Evolutionary conservation across 2,113 vertebrate genomes (phyloP), one percentile per base, ranked within the genome.

Genomic region (Gracilinanus agilis): DNA sequence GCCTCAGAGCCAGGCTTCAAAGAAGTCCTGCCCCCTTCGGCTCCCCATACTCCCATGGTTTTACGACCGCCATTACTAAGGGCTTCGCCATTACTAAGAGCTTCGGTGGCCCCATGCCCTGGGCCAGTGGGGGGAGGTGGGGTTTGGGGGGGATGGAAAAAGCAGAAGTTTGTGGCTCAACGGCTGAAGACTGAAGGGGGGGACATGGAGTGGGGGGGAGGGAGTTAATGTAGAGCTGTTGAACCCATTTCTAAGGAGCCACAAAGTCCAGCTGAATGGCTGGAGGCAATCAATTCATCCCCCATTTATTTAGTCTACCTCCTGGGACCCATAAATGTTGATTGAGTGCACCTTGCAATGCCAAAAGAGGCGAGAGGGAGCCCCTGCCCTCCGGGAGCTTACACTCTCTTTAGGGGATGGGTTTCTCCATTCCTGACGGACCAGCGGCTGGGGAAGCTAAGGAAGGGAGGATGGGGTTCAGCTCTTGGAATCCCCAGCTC

Each of bases 91-190:
- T 27, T 7, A 58, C 56, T 91, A 44, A 23, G 53, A 67, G 29
- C 56, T 90, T 55, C 23, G 0, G n/a, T 61, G n/a, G 83, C 54
- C 2, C 61, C 56, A n/a, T 75, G 95, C 89, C 49, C 83, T 53
- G 89, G 27, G 5, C 88, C 3, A 8, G 34, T 0, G n/a, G 56
- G 54, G 19, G 53, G 67, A n/a, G 7, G 49, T 53, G 3, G 67
- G 4, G 49, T 49, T 5, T n/a, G n/a, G 49, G 29, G 21, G 90
- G 61, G 23, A 29, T 1, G 13, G 58, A 67, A 83, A 95, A 97
- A 96, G 96, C 96, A 97, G 97, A 98, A 97, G 97, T 97, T 75
- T 94, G 93, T 1, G 90, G 93, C n/a, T 61, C 96, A 97, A 93
- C 61, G 44, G 90, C 49, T 44, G 94, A 44, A 13, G 9, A 93